Conservation (phyloP, 2,888 invertebrate species). For the Nycteola revayana region DNA sequence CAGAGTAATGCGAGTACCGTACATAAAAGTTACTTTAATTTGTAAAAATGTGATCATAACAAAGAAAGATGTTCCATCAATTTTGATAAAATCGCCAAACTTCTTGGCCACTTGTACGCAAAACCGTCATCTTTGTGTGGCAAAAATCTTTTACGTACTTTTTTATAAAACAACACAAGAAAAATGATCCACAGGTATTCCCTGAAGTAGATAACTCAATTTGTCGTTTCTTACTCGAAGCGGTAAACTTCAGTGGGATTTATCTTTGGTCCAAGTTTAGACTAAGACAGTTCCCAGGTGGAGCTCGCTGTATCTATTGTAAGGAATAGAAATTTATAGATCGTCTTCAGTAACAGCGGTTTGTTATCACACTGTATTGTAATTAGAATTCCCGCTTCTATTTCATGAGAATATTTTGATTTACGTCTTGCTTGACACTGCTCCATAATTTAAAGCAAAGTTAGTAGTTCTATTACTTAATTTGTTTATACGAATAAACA, state of each 20-base stretch:
- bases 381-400: not conserved
- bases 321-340: constrained; percentile 72
- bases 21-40: no score
- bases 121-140: constrained; percentile 1
- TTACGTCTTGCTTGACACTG: not conserved
- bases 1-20: no score
- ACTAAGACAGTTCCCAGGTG: constrained; percentile 72
- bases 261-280: constrained; percentile 60
- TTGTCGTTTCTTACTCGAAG: constrained; percentile 49
- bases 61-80: no score
- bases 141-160: constrained; percentile 22
- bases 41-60: no score
- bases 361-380: constrained; percentile 40
- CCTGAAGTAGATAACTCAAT: constrained; percentile 59
- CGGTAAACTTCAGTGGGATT: constrained; percentile 54
- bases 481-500: no score
- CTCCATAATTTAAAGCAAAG: not conserved
- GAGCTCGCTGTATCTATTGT: constrained; percentile 72
- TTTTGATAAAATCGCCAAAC: no score
- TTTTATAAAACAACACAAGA: constrained; percentile 35
- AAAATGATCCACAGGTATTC: constrained; percentile 43
- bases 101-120: no score
- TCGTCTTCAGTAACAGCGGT: constrained; percentile 40
- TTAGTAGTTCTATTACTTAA: no score
- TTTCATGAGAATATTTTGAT: not conserved